These are phyloP conservation scores for Enteromius thamalakanensis DNA, from an alignment of 2,797 vertebrate species.

Conservation along the genomic window DNA sequence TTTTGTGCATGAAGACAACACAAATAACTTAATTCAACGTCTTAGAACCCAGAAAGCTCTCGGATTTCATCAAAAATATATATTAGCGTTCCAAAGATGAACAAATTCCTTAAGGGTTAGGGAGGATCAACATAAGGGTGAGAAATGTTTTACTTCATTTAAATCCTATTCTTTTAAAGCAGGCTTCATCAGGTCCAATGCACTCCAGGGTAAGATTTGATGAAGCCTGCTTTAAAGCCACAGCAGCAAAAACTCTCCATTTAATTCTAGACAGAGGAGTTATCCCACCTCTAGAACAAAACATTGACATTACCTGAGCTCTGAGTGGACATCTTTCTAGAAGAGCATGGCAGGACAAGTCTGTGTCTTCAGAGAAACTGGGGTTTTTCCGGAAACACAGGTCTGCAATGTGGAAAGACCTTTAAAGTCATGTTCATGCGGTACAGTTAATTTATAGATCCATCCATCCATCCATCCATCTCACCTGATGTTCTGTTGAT, in stretches of 20 bases:
- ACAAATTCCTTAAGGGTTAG: neutral
- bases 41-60: no score
- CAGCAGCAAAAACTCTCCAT: neutral
- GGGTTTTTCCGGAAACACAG: constrained; percentile 78
- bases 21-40: neutral
- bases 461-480: neutral
- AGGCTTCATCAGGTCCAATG: no score
- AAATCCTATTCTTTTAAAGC: neutral
- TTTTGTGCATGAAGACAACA: neutral
- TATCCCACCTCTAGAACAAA: neutral
- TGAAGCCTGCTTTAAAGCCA: neutral
- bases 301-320: constrained; percentile 79
- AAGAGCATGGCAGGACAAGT: constrained; percentile 84
- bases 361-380: constrained; percentile 86
- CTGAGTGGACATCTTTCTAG: constrained; percentile 85
- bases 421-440: constrained; percentile 19
- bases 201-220: no score
- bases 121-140: neutral
- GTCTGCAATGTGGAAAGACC: constrained; percentile 68
- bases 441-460: neutral
- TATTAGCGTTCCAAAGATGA: neutral
- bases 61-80: neutral
- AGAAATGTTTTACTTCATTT: neutral
- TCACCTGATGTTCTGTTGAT: constrained; percentile 79
- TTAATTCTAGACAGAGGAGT: neutral